These are phyloP conservation scores for Cataglyphis cursor DNA, from an alignment of 2,888 invertebrate genomes.

Conservation along the genomic window DNA sequence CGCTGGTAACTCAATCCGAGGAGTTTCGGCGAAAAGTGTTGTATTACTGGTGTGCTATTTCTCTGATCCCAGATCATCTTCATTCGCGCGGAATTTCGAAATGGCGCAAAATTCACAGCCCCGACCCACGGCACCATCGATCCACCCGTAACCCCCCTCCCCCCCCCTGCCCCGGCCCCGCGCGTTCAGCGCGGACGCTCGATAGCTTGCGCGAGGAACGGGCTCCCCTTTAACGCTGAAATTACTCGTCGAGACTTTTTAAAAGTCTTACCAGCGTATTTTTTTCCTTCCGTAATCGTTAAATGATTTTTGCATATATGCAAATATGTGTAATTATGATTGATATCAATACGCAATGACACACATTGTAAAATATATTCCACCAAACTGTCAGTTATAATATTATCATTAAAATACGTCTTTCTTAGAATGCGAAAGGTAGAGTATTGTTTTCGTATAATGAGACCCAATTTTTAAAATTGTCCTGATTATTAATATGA, in stretches of 20 bases:
- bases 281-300: neutral
- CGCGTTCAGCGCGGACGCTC: conserved; percentile 41
- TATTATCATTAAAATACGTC: neutral
- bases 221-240: conserved; percentile 44
- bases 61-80: conserved; percentile 66
- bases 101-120: conserved; percentile 54
- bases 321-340: neutral
- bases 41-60: conserved; percentile 66
- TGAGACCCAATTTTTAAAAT: neutral
- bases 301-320: neutral
- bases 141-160: neutral
- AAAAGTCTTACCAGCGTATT: neutral
- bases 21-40: conserved; percentile 72
- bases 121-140: conserved; percentile 50
- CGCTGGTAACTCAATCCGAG: conserved; percentile 68
- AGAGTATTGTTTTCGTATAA: neutral
- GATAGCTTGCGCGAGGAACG: conserved; percentile 37
- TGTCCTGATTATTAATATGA: neutral
- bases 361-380: neutral
- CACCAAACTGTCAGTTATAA: neutral
- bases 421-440: neutral
- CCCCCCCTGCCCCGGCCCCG: neutral
- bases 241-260: conserved; percentile 13
- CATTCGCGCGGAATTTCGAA: conserved; percentile 52
- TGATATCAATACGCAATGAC: neutral